A percentile compares a stretch with the other conserved stretches of the same genome.
phyloP scores from a whole-genome alignment of 2,797 vertebrate species.

The Brachymystax lenok region DNA sequence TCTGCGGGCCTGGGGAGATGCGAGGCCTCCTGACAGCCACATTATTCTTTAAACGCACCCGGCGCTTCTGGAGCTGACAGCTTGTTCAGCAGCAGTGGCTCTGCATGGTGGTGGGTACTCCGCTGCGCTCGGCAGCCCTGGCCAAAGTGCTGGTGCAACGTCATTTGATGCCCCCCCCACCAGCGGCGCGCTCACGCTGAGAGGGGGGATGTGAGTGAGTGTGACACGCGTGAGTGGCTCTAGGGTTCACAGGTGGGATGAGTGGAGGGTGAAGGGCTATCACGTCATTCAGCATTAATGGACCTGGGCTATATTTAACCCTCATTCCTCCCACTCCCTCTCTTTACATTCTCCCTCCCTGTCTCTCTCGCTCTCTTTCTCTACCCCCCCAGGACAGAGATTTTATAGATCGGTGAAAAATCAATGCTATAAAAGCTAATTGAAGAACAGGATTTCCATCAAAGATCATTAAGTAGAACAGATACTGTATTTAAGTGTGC shows the following conservation, averaged over 20 bases:
- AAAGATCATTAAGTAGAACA: slow-evolving; percentile 60
- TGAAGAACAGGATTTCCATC: slow-evolving; percentile 68
- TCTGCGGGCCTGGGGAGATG: slow-evolving; percentile 59
- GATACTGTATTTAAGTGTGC: slow-evolving; percentile 43
- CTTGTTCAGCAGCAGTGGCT: slow-evolving; percentile 72
- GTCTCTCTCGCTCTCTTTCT: slow-evolving; percentile 48
- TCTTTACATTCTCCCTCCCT: slow-evolving; percentile 8
- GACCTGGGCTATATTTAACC: slow-evolving; percentile 57
- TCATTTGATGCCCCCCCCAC: slow-evolving; percentile 60
- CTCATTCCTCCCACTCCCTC: not conserved
- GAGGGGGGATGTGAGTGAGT: slow-evolving; percentile 9
- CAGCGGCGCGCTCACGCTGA: slow-evolving; percentile 27
- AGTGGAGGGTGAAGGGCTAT: slow-evolving; percentile 33
- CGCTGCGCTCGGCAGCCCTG: slow-evolving; percentile 21
- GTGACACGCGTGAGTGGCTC: slow-evolving; percentile 41
- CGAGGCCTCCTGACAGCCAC: slow-evolving; percentile 73
- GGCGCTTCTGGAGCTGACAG: slow-evolving; percentile 70
- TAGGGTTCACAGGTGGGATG: slow-evolving; percentile 55
- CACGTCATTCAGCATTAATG: slow-evolving; percentile 41
- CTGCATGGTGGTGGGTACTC: slow-evolving; percentile 46
- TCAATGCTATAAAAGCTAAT: slow-evolving; percentile 59
- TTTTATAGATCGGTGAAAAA: slow-evolving; percentile 63
- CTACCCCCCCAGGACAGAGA: slow-evolving; percentile 45
- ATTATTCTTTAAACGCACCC: slow-evolving; percentile 75
- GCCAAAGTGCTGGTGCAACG: slow-evolving; percentile 67